These are phyloP conservation scores for Dryococelus australis DNA, from an alignment of 2,888 invertebrate genomes.

Conservation along the genomic window DNA sequence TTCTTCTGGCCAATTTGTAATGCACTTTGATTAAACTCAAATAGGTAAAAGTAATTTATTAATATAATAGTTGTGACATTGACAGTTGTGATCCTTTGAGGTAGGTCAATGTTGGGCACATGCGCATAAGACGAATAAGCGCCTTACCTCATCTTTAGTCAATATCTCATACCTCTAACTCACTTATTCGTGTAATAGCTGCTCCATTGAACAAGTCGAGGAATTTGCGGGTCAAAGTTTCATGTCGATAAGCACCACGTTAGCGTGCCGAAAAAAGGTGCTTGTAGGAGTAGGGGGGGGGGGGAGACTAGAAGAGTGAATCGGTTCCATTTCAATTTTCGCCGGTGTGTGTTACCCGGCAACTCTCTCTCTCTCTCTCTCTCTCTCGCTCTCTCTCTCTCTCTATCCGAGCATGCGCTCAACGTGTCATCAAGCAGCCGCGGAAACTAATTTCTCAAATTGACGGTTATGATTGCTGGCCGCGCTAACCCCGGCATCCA, in stretches of 20 bases:
- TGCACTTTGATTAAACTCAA: too few species aligned
- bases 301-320: not conserved
- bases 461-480: slow-evolving; percentile 29
- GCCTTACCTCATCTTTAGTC: too few species aligned
- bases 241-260: not conserved
- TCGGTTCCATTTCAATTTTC: not conserved
- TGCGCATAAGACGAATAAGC: too few species aligned
- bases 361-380: slow-evolving; percentile 11
- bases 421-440: not conserved
- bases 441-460: slow-evolving; percentile 30
- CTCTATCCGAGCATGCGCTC: not conserved
- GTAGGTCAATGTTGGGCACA: too few species aligned
- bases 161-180: too few species aligned
- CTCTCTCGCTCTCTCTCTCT: not conserved
- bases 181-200: too few species aligned
- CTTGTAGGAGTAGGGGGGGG: not conserved
- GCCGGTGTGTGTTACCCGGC: not conserved
- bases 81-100: too few species aligned
- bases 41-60: too few species aligned
- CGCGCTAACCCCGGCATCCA: not conserved
- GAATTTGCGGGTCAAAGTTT: not conserved
- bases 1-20: too few species aligned
- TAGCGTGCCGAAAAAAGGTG: not conserved
- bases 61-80: too few species aligned
- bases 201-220: not conserved